Percentiles rank a stretch among this genome's conserved stretches.
These are phyloP conservation scores for Physeter macrocephalus DNA, from an alignment of 2,113 vertebrate species.

Conservation along the genomic window DNA sequence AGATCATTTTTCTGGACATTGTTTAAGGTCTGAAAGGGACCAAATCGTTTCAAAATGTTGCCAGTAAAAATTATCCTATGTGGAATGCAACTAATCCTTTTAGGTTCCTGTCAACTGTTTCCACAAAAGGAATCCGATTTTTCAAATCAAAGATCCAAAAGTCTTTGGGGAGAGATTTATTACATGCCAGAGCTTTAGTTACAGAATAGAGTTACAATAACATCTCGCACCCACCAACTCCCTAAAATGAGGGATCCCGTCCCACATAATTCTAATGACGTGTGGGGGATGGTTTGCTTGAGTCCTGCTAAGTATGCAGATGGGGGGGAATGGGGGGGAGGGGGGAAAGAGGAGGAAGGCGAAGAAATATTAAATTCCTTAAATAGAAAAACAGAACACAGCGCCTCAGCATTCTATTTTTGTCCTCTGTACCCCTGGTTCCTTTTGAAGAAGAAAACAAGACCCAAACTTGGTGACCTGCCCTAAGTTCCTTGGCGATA, in stretches of 20 bases:
- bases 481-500: not conserved
- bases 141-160: slow-evolving; percentile 82
- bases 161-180: slow-evolving; percentile 77
- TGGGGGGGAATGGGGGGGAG: not conserved
- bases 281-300: slow-evolving; percentile 23
- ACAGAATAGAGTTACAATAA: slow-evolving; percentile 67
- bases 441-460: slow-evolving; percentile 44
- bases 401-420: not conserved
- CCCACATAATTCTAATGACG: slow-evolving; percentile 37
- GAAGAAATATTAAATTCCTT: slow-evolving; percentile 61
- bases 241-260: slow-evolving; percentile 48
- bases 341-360: not conserved
- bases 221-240: slow-evolving; percentile 50
- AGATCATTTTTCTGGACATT: slow-evolving; percentile 82
- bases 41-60: slow-evolving; percentile 83
- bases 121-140: slow-evolving; percentile 82
- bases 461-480: not conserved
- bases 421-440: not conserved
- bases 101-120: slow-evolving; percentile 83
- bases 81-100: slow-evolving; percentile 87
- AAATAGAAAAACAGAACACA: slow-evolving; percentile 18
- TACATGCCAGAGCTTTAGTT: slow-evolving; percentile 74
- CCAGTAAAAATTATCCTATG: slow-evolving; percentile 83
- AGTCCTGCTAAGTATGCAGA: not conserved
- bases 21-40: slow-evolving; percentile 80